phyloP scores from a whole-genome alignment of 2,888 invertebrate genomes.

The Amitus sp. region DNA sequence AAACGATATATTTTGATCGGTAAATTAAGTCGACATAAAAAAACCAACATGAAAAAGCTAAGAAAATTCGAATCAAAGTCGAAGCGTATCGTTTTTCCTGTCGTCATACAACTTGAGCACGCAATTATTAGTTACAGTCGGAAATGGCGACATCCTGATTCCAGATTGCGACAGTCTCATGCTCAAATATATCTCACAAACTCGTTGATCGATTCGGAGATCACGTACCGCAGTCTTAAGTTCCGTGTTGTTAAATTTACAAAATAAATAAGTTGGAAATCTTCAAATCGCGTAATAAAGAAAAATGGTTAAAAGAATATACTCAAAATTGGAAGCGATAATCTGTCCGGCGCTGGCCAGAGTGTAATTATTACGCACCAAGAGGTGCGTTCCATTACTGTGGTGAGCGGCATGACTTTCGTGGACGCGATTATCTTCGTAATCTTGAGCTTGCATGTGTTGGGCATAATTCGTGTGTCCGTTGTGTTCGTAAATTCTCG shows the following conservation, averaged over 20 bases:
- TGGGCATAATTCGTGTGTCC: constrained; percentile 34
- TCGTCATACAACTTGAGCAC: constrained; percentile 9
- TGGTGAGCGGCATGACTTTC: constrained; percentile 26
- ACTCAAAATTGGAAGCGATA: constrained; percentile 53
- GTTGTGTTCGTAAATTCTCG: constrained; percentile 23
- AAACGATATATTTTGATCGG: not conserved
- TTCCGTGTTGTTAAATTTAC: constrained; percentile 2
- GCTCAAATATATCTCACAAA: constrained; percentile 5
- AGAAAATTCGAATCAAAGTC: not conserved
- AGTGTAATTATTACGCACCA: constrained; percentile 23
- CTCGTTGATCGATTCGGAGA: not conserved
- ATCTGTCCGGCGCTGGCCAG: constrained; percentile 50
- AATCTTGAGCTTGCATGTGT: constrained; percentile 3
- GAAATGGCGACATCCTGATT: constrained; percentile 8
- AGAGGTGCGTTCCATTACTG: constrained; percentile 6
- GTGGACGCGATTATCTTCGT: constrained; percentile 20
- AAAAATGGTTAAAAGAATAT: constrained; percentile 50
- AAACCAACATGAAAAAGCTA: too few species aligned
- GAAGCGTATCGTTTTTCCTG: constrained; percentile 1
- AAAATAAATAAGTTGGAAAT: not conserved
- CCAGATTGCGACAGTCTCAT: constrained; percentile 9
- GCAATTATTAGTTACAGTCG: not conserved
- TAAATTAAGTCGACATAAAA: not conserved
- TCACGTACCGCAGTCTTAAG: constrained; percentile 17
- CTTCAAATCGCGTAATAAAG: constrained; percentile 53